Evolutionary conservation across 2,888 invertebrate species (phyloP).

Genomic region (Polia nebulosa): DNA sequence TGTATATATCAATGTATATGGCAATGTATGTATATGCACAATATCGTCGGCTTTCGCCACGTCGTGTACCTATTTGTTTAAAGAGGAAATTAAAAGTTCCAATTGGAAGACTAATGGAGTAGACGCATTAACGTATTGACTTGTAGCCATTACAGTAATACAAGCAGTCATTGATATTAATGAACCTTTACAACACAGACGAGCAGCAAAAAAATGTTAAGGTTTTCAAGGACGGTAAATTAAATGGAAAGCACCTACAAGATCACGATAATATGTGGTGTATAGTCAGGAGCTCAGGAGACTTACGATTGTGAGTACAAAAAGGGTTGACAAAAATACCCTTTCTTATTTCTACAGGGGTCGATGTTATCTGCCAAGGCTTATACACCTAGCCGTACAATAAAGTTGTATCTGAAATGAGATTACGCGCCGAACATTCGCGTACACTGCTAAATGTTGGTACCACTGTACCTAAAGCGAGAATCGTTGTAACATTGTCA

Average conservation of each 20-base stretch:
- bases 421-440: conserved; percentile 29
- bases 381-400: conserved; percentile 22
- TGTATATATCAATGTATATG: too few relatives aligned
- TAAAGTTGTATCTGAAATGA: conserved; percentile 40
- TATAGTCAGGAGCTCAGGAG: conserved; percentile 6
- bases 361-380: conserved; percentile 37
- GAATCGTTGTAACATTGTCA: conserved; percentile 33
- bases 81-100: conserved; percentile 72
- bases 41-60: conserved; percentile 54
- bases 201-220: background rate
- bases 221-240: conserved; percentile 12
- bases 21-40: conserved; percentile 55
- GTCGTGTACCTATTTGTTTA: conserved; percentile 67
- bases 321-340: conserved; percentile 33
- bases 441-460: conserved; percentile 18
- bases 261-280: conserved; percentile 8
- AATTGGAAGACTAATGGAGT: conserved; percentile 65
- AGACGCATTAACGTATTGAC: conserved; percentile 62
- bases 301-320: conserved; percentile 21
- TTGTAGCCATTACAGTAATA: conserved; percentile 25
- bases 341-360: conserved; percentile 33
- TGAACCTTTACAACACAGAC: conserved; percentile 3
- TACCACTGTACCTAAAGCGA: conserved; percentile 21
- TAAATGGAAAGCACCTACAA: conserved; percentile 21
- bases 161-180: conserved; percentile 22